A percentile compares a stretch with the other conserved stretches of the same genome.
phyloP scores from a whole-genome alignment of 2,888 invertebrate genomes.

The Aporophyla nigra region DNA sequence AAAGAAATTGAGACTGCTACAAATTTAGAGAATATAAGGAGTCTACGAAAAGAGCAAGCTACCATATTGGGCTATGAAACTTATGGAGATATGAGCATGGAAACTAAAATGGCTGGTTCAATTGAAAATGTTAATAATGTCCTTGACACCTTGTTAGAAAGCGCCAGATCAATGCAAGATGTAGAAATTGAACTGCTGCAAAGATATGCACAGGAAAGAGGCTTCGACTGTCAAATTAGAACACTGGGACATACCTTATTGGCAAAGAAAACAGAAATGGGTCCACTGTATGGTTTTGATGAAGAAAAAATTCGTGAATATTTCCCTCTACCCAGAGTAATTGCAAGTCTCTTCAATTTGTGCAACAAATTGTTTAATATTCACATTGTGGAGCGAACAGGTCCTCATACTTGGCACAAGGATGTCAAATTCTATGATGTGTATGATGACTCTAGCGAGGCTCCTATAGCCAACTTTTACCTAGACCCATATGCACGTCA shows the following conservation, averaged over 20 bases:
- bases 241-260: slow-evolving; percentile 97
- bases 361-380: slow-evolving; percentile 95
- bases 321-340: slow-evolving; percentile 95
- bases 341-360: slow-evolving; percentile 94
- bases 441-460: slow-evolving; percentile 92
- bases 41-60: slow-evolving; percentile 93
- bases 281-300: slow-evolving; percentile 92
- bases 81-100: slow-evolving; percentile 97
- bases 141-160: slow-evolving; percentile 92
- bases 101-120: slow-evolving; percentile 97
- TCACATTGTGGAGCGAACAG: slow-evolving; percentile 92
- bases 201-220: slow-evolving; percentile 93
- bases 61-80: slow-evolving; percentile 94
- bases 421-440: slow-evolving; percentile 96
- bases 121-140: slow-evolving; percentile 94
- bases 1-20: slow-evolving; percentile 93
- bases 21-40: slow-evolving; percentile 95
- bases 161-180: slow-evolving; percentile 94
- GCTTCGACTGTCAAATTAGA: slow-evolving; percentile 93
- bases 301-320: slow-evolving; percentile 94
- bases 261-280: slow-evolving; percentile 94
- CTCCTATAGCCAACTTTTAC: slow-evolving; percentile 95
- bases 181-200: slow-evolving; percentile 93
- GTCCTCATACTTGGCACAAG: slow-evolving; percentile 95
- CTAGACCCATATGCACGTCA: slow-evolving; percentile 95